These are phyloP conservation scores for Aphelenchoides bicaudatus DNA, from an alignment of 2,888 invertebrate species.

Conservation along the genomic window DNA sequence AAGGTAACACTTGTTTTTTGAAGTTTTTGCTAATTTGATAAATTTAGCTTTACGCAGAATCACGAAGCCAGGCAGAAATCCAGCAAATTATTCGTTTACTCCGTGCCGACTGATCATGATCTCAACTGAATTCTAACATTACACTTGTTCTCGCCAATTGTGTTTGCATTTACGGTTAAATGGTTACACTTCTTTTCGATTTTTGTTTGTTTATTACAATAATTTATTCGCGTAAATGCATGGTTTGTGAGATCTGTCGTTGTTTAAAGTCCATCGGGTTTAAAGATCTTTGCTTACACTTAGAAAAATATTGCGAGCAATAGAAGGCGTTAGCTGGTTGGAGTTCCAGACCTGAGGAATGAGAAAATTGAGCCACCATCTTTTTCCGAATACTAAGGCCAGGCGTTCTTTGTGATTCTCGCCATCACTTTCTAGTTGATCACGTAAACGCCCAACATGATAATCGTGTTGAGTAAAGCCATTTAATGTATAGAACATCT, in stretches of 20 bases:
- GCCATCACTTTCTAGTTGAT: conserved; percentile 54
- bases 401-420: conserved; percentile 47
- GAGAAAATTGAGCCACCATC: conserved; percentile 54
- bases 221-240: too few relatives aligned
- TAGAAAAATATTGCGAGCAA: conserved; percentile 38
- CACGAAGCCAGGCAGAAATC: background rate
- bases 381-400: conserved; percentile 54
- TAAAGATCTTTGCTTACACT: conserved; percentile 36
- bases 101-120: too few relatives aligned
- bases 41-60: background rate
- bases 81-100: conserved; percentile 1
- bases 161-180: too few relatives aligned
- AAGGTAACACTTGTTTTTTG: conserved; percentile 31
- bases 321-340: conserved; percentile 35
- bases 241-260: too few relatives aligned
- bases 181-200: too few relatives aligned
- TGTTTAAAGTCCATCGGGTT: too few relatives aligned
- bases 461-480: conserved; percentile 60
- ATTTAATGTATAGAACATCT: conserved; percentile 55
- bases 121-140: too few relatives aligned
- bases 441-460: conserved; percentile 43
- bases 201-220: too few relatives aligned
- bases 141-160: too few relatives aligned
- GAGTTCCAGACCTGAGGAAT: conserved; percentile 43
- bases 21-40: background rate